phyloP scores from a whole-genome alignment of 1,140 invertebrate species.

The Aphis gossypii region DNA sequence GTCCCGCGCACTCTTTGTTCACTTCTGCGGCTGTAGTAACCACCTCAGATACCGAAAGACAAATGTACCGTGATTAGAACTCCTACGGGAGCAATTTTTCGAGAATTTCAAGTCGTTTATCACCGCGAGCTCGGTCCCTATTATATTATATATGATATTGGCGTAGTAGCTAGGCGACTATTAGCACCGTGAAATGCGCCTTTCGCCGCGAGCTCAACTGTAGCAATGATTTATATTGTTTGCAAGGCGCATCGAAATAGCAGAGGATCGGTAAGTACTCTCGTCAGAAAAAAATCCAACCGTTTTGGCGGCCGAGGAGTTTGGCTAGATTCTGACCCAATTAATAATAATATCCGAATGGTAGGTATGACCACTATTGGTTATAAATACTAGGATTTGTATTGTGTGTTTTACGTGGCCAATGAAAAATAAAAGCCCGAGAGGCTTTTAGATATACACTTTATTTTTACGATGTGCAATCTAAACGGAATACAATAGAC shows the following conservation, averaged over 20 bases:
- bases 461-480: neutral
- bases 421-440: neutral
- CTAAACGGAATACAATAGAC: neutral
- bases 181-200: neutral
- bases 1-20: too few species aligned
- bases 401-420: neutral
- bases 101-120: constrained; percentile 1
- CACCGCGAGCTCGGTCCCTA: neutral
- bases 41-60: neutral
- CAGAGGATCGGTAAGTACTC: neutral
- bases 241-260: neutral
- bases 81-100: neutral
- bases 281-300: neutral
- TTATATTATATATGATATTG: neutral
- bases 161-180: neutral
- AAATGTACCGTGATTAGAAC: constrained; percentile 28
- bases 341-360: neutral
- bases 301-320: neutral
- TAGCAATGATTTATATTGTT: constrained; percentile 21
- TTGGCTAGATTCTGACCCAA: neutral
- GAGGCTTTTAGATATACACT: neutral
- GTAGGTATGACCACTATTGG: neutral
- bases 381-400: neutral
- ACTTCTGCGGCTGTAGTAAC: too few species aligned
- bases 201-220: neutral